phyloP scores from a whole-genome alignment of 2,113 vertebrate genomes.

The Puffinus mauretanicus region DNA sequence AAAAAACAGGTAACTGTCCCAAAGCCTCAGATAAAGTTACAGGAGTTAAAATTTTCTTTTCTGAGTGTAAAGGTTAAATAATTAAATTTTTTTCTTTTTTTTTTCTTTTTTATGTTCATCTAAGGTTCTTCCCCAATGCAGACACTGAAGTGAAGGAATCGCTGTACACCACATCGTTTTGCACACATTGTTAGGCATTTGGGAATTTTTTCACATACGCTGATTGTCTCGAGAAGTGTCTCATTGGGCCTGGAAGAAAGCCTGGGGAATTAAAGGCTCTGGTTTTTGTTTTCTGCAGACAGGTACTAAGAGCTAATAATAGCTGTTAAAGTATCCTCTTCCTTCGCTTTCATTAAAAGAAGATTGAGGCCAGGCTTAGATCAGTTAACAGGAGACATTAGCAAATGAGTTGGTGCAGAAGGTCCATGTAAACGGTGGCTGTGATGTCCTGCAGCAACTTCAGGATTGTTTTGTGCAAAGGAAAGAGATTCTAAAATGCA shows the following conservation, averaged over 20 bases:
- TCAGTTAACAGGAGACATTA: conserved; percentile 28
- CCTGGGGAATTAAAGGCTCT: not conserved
- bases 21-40: not conserved
- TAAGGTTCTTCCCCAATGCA: not conserved
- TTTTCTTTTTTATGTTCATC: too few relatives aligned
- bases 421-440: not conserved
- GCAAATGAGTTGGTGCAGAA: conserved; percentile 6
- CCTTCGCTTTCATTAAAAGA: conserved; percentile 44
- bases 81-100: not conserved
- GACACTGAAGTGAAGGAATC: not conserved
- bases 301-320: conserved; percentile 45
- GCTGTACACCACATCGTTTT: accelerated
- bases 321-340: conserved; percentile 43
- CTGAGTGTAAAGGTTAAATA: not conserved
- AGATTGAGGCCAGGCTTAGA: conserved; percentile 63
- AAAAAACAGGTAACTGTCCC: not conserved
- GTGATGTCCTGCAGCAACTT: not conserved
- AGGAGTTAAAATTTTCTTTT: not conserved
- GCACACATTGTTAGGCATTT: too few relatives aligned
- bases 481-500: not conserved
- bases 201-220: accelerated
- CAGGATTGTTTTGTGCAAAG: not conserved
- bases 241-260: not conserved
- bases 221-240: not conserved
- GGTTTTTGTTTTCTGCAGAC: not conserved